Evolutionary conservation across 2,797 vertebrate species (phyloP).

Genomic region (Hoplostethus atlanticus): DNA sequence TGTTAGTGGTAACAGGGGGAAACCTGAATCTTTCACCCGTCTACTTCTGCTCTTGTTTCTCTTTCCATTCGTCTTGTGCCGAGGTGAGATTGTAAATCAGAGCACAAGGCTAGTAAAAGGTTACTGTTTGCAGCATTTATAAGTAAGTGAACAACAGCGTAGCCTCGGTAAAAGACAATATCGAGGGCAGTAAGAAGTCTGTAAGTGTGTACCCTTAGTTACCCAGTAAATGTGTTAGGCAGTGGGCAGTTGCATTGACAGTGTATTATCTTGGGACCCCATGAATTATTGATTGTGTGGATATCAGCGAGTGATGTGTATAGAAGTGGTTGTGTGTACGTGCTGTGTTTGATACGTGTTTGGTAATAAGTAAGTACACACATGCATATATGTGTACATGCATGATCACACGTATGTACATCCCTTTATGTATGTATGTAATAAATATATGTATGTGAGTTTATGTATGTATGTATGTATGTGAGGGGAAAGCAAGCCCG

Average conservation of each 20-base stretch:
- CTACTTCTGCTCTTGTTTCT: conserved; percentile 3
- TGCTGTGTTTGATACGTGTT: conserved; percentile 23
- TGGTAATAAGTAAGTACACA: conserved; percentile 2
- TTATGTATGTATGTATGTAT: not conserved
- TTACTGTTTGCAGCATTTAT: not conserved
- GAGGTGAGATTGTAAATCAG: not conserved
- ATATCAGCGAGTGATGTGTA: not conserved
- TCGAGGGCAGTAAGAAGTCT: not conserved
- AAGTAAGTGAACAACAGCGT: not conserved
- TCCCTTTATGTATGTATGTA: too few relatives aligned
- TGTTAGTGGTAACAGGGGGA: conserved; percentile 34
- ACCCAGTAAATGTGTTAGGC: not conserved
- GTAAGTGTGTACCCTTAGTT: not conserved
- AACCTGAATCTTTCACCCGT: conserved; percentile 18
- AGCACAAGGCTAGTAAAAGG: not conserved
- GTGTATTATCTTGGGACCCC: not conserved
- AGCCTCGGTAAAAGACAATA: not conserved
- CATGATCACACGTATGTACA: too few relatives aligned
- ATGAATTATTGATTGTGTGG: conserved; percentile 47
- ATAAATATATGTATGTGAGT: not conserved
- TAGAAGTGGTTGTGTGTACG: conserved; percentile 1
- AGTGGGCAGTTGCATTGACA: not conserved
- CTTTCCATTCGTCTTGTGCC: not conserved
- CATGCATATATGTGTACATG: not conserved
- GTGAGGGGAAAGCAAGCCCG: conserved; percentile 19